A percentile compares a stretch with the other conserved stretches of the same genome.
phyloP scores from a whole-genome alignment of 2,797 vertebrate genomes.

The Cottoperca gobio region DNA sequence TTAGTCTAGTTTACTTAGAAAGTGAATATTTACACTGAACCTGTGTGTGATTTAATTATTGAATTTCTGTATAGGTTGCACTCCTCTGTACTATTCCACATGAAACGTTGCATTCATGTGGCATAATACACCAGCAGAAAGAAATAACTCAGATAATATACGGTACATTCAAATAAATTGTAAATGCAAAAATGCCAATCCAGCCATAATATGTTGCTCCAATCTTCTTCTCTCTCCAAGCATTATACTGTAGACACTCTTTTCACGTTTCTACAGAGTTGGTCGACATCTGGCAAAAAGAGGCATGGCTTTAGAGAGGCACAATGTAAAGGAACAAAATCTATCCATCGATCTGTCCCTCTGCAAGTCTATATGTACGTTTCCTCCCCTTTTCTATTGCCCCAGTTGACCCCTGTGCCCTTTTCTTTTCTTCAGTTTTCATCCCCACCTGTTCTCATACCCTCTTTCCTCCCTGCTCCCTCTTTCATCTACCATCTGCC shows the following conservation, averaged over 20 bases:
- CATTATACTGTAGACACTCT: conserved; percentile 1
- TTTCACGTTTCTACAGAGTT: conserved; percentile 35
- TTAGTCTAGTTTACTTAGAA: background rate
- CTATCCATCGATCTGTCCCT: conserved; percentile 75
- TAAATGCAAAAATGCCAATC: background rate
- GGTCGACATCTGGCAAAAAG: conserved; percentile 71
- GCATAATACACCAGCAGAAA: background rate
- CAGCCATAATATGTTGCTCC: background rate
- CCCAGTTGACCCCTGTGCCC: conserved; percentile 74
- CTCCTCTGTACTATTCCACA: conserved; percentile 21
- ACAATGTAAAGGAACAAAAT: conserved; percentile 58
- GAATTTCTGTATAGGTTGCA: conserved; percentile 38
- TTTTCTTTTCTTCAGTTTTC: conserved; percentile 77
- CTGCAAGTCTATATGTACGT: conserved; percentile 62
- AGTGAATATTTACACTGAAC: conserved; percentile 18
- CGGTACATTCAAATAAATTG: background rate
- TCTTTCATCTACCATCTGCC: conserved; percentile 87
- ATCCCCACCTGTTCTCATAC: conserved; percentile 81
- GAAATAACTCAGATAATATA: background rate
- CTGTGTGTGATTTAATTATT: background rate
- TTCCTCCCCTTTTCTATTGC: conserved; percentile 69
- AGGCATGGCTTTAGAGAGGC: conserved; percentile 31
- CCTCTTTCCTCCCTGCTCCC: conserved; percentile 65
- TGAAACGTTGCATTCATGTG: background rate
- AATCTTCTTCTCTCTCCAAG: background rate